Evolutionary conservation across 2,797 vertebrate species (phyloP).

Genomic region (Centropyge bicolor): DNA sequence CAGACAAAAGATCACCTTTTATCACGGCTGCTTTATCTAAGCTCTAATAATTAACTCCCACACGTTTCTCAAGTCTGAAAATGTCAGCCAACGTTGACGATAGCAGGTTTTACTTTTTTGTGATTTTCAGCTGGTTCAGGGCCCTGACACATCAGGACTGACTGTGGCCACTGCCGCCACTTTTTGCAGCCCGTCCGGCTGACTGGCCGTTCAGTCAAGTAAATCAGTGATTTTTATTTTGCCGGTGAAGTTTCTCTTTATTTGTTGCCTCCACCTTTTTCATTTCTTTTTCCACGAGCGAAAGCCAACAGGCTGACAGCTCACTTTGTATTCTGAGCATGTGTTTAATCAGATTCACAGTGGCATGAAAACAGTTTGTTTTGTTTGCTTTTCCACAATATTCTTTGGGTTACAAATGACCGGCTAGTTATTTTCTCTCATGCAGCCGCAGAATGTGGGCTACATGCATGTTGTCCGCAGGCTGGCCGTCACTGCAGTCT

Average conservation of each 20-base stretch:
- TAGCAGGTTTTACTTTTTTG: neutral
- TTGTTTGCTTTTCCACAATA: slow-evolving; percentile 13
- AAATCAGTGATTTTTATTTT: neutral
- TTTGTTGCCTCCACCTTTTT: neutral
- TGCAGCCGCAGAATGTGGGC: slow-evolving; percentile 12
- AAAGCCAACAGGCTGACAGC: neutral
- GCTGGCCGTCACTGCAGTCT: slow-evolving; percentile 8
- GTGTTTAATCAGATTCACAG: slow-evolving; percentile 6
- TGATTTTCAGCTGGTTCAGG: neutral
- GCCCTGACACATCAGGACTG: neutral
- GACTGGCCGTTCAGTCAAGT: neutral
- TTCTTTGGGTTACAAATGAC: neutral
- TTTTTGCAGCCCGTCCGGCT: neutral
- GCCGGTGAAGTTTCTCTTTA: neutral
- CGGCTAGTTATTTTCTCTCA: neutral
- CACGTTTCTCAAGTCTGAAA: neutral
- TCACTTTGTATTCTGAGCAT: neutral
- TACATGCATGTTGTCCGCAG: slow-evolving; percentile 5
- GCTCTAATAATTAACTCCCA: neutral
- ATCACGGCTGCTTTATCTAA: neutral
- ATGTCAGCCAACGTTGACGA: neutral
- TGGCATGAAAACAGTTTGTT: slow-evolving; percentile 13
- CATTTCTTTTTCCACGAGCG: neutral
- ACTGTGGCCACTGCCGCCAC: neutral
- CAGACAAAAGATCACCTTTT: neutral